Conservation (phyloP, 2,113 vertebrate genomes). For the Charadrius vociferus region DNA sequence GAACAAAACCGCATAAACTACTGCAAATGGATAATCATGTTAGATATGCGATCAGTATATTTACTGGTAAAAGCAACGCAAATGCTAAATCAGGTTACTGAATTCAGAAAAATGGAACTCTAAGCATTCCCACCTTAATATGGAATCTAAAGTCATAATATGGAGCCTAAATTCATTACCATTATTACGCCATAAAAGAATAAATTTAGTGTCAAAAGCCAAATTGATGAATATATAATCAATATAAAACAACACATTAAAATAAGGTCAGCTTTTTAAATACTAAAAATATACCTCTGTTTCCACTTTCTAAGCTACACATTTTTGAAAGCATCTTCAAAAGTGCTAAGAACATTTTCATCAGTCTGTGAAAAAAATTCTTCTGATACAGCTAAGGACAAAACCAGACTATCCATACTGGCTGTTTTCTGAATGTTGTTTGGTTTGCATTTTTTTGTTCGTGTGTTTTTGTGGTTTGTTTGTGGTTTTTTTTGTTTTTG, state of each 20-base stretch:
- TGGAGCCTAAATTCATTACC: background rate
- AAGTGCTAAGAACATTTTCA: background rate
- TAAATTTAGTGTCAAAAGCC: background rate
- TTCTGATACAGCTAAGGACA: background rate
- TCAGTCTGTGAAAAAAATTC: background rate
- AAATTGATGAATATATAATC: background rate
- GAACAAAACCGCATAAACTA: background rate
- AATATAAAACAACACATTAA: background rate
- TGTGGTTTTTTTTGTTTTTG: background rate
- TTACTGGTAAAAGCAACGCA: background rate
- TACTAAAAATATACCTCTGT: background rate
- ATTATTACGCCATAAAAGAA: background rate
- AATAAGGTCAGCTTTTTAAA: background rate
- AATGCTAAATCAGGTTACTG: background rate
- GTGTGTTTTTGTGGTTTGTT: background rate
- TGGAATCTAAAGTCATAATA: background rate
- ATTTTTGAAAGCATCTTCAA: background rate
- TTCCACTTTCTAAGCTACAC: background rate
- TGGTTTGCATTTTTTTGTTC: background rate
- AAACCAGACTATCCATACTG: background rate
- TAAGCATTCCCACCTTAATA: background rate
- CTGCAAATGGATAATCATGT: background rate
- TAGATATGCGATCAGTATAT: background rate
- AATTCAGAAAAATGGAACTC: background rate
- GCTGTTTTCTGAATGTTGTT: accelerated